Conservation (phyloP, 2,888 invertebrate species). For the Pammene fasciana region DNA sequence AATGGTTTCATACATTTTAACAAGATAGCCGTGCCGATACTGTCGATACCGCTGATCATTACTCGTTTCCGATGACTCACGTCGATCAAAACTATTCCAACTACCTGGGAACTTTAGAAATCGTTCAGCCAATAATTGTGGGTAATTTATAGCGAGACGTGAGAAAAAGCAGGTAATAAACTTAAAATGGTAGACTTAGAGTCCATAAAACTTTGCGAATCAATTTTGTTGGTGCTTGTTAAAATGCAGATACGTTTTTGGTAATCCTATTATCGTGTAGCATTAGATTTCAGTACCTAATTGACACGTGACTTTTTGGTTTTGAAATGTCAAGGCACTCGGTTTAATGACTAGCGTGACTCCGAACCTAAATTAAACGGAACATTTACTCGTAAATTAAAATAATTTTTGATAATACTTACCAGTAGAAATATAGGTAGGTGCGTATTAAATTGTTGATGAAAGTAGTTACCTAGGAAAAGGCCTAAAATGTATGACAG, state of each 20-base stretch:
- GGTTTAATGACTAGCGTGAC: slow-evolving; percentile 4
- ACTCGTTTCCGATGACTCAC: slow-evolving; percentile 37
- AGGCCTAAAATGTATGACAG: not conserved
- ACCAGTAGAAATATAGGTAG: not conserved
- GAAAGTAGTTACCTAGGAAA: not conserved
- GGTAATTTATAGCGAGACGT: slow-evolving; percentile 61
- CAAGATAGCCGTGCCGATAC: slow-evolving; percentile 10
- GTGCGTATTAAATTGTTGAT: too few relatives aligned
- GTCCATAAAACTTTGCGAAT: slow-evolving; percentile 17
- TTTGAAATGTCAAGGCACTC: slow-evolving; percentile 22
- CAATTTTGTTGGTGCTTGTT: not conserved
- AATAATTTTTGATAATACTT: too few relatives aligned
- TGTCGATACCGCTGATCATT: slow-evolving; percentile 17
- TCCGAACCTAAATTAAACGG: not conserved
- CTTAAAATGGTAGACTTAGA: slow-evolving; percentile 12
- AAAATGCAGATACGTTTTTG: not conserved
- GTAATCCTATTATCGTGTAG: slow-evolving; percentile 1
- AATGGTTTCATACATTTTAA: slow-evolving; percentile 28
- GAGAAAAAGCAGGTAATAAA: slow-evolving; percentile 50
- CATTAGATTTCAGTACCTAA: slow-evolving; percentile 6
- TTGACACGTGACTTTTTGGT: slow-evolving; percentile 1
- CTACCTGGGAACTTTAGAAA: slow-evolving; percentile 60
- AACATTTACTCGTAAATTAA: not conserved
- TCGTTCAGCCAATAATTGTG: slow-evolving; percentile 55
- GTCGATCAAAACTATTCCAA: slow-evolving; percentile 56